Evolutionary conservation across 2,888 invertebrate species (phyloP).

Genomic region (Piscicola geometra): DNA sequence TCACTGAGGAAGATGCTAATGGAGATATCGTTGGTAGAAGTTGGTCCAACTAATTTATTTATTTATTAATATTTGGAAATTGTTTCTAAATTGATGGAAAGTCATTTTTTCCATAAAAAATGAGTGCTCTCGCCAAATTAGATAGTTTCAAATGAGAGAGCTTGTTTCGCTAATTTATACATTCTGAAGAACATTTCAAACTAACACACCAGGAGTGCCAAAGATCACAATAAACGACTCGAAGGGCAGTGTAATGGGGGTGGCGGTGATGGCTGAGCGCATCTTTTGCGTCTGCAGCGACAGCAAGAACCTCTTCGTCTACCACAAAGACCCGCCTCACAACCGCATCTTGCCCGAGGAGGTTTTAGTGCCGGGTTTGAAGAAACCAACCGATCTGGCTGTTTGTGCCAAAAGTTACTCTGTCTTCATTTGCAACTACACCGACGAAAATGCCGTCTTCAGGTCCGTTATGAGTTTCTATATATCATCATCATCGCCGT

Average conservation of each 20-base stretch:
- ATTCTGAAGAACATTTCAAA: not conserved
- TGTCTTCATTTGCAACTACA: not conserved
- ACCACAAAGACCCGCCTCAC: not conserved
- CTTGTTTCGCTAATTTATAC: not conserved
- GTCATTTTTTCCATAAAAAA: not conserved
- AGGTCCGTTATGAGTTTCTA: no score
- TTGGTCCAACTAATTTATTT: not conserved
- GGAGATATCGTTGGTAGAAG: not conserved
- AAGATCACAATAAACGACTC: conserved; percentile 3
- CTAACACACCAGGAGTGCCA: not conserved
- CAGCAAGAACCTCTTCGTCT: not conserved
- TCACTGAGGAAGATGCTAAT: not conserved
- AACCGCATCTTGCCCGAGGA: conserved; percentile 11
- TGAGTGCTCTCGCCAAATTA: no score
- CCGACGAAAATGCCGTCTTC: not conserved
- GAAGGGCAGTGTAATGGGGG: not conserved
- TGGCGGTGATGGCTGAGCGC: not conserved
- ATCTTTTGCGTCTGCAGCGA: not conserved
- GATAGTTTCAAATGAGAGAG: no score
- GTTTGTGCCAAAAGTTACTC: not conserved
- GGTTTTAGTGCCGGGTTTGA: not conserved
- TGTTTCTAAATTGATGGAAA: not conserved
- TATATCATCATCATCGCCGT: no score
- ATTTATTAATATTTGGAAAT: not conserved
- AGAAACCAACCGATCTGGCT: not conserved